Evolutionary conservation across 2,113 vertebrate genomes (phyloP).

Genomic region (Microtus richardsoni): DNA sequence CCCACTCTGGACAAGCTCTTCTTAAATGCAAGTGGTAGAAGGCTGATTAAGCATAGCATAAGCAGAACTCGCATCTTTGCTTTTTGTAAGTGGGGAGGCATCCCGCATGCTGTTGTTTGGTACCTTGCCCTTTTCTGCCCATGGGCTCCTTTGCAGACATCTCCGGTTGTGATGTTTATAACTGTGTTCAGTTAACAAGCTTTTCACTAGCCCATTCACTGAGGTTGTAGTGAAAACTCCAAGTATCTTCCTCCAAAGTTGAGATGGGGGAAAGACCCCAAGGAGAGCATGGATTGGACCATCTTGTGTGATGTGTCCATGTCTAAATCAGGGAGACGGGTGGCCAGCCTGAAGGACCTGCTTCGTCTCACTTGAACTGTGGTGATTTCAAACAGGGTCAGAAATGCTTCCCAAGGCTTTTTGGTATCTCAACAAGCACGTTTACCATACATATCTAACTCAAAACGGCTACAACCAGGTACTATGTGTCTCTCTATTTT

Average conservation of each 20-base stretch:
- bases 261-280: neutral
- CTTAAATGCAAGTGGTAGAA: slow-evolving; percentile 15
- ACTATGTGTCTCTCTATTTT: neutral
- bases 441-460: neutral
- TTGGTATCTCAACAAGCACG: neutral
- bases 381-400: neutral
- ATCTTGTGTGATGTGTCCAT: neutral
- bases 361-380: neutral
- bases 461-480: neutral
- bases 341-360: neutral
- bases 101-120: neutral
- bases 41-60: neutral
- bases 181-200: neutral
- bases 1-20: neutral
- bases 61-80: slow-evolving; percentile 1
- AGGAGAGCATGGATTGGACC: neutral
- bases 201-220: neutral
- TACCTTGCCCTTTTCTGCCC: neutral
- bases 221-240: neutral
- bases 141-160: neutral
- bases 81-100: neutral
- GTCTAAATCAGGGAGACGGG: neutral
- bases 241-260: neutral
- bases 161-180: neutral
- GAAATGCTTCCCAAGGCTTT: neutral